Evolutionary conservation across 1,140 invertebrate genomes (phyloP).

Genomic region (Diachasmimorpha longicaudata): DNA sequence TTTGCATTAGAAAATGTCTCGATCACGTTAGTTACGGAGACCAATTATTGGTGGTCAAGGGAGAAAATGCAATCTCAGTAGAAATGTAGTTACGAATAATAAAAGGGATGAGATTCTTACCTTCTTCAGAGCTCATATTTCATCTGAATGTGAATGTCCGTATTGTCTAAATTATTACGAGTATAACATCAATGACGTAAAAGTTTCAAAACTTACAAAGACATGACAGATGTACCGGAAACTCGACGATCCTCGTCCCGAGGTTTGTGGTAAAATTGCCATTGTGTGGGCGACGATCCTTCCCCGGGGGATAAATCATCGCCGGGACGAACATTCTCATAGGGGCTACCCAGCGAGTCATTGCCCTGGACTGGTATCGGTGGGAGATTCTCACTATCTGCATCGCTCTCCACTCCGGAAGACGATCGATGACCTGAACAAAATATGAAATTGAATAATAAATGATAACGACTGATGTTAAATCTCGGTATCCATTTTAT

Average conservation of each 20-base stretch:
- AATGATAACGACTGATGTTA: neutral
- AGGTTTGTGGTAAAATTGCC: slow-evolving; percentile 66
- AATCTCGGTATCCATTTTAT: neutral
- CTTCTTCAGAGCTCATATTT: too few species aligned
- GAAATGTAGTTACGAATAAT: too few species aligned
- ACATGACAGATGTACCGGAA: slow-evolving; percentile 67
- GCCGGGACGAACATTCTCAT: slow-evolving; percentile 68
- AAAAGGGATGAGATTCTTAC: too few species aligned
- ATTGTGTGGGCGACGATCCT: slow-evolving; percentile 67
- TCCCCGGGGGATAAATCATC: slow-evolving; percentile 62
- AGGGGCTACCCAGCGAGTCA: slow-evolving; percentile 69
- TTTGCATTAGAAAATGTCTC: too few species aligned
- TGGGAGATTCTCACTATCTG: slow-evolving; percentile 65
- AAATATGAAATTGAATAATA: slow-evolving; percentile 4
- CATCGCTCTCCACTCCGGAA: slow-evolving; percentile 63
- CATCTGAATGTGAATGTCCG: too few species aligned
- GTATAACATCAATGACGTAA: neutral
- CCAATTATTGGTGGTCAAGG: too few species aligned
- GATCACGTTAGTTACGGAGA: too few species aligned
- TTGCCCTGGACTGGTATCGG: slow-evolving; percentile 66
- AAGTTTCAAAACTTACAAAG: slow-evolving; percentile 62
- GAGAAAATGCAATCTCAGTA: too few species aligned
- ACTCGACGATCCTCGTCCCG: slow-evolving; percentile 65
- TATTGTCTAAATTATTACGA: too few species aligned
- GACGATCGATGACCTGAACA: slow-evolving; percentile 53